phyloP scores from a whole-genome alignment of 2,113 vertebrate species.

The Coregonus clupeaformis region DNA sequence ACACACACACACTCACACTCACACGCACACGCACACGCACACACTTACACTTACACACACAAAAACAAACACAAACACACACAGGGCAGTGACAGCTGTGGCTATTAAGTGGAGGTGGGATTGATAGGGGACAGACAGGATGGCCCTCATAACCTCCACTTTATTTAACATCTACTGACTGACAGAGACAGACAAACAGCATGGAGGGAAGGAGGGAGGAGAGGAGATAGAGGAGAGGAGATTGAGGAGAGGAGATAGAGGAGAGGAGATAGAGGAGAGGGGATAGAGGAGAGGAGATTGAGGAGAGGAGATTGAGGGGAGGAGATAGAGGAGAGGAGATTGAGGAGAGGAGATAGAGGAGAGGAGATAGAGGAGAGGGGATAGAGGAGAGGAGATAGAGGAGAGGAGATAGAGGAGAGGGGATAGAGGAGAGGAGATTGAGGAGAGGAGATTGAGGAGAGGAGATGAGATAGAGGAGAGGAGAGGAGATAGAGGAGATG shows the following conservation, averaged over 20 bases:
- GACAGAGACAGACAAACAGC: constrained; percentile 35
- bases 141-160: constrained; percentile 9
- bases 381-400: not conserved
- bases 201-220: too few relatives aligned
- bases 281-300: too few relatives aligned
- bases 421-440: too few relatives aligned
- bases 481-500: too few relatives aligned
- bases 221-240: not conserved
- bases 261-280: not conserved
- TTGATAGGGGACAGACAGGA: constrained; percentile 68
- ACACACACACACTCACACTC: too few relatives aligned
- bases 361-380: constrained; percentile 3
- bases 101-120: constrained; percentile 70
- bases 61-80: too few relatives aligned
- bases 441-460: not conserved
- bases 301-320: not conserved
- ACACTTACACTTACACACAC: too few relatives aligned
- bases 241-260: not conserved
- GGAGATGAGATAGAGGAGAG: too few relatives aligned
- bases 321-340: not conserved
- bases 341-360: not conserved
- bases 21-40: too few relatives aligned
- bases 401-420: too few relatives aligned
- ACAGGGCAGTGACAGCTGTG: constrained; percentile 65
- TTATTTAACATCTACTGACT: constrained; percentile 41